These are phyloP conservation scores for Paralichthys olivaceus DNA, from an alignment of 2,113 vertebrate species.

Conservation along the genomic window DNA sequence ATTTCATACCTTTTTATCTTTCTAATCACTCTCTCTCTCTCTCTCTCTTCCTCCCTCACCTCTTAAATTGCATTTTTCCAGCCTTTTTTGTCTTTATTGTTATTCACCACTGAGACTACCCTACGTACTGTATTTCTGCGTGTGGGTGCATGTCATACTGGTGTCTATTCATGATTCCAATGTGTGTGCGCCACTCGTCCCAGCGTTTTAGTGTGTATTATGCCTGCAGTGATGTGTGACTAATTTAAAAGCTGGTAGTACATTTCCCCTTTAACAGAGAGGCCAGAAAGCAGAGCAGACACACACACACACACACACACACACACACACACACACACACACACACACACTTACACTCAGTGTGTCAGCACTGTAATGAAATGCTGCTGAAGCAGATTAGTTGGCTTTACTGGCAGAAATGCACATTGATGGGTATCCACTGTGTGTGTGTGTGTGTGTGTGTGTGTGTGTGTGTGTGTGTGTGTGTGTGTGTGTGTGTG, in stretches of 20 bases:
- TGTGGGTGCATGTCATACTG: not conserved
- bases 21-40: not conserved
- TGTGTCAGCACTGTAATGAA: constrained; percentile 50
- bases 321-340: not conserved
- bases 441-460: constrained; percentile 12
- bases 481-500: constrained; percentile 12
- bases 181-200: constrained; percentile 30
- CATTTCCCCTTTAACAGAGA: constrained; percentile 49
- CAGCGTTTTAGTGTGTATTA: constrained; percentile 34
- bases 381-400: constrained; percentile 44
- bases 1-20: not conserved
- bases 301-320: not conserved
- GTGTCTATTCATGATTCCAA: constrained; percentile 17
- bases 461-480: not conserved
- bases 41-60: not conserved
- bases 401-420: constrained; percentile 33
- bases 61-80: constrained; percentile 15
- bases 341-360: not conserved
- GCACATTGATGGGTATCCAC: not conserved
- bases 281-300: constrained; percentile 26
- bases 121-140: not conserved
- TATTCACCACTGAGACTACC: constrained; percentile 18
- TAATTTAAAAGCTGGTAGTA: constrained; percentile 68
- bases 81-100: constrained; percentile 12
- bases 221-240: constrained; percentile 49